Base-by-base conservation (phyloP, 2,888 invertebrate species). In the Nomada goodeniana region DNA sequence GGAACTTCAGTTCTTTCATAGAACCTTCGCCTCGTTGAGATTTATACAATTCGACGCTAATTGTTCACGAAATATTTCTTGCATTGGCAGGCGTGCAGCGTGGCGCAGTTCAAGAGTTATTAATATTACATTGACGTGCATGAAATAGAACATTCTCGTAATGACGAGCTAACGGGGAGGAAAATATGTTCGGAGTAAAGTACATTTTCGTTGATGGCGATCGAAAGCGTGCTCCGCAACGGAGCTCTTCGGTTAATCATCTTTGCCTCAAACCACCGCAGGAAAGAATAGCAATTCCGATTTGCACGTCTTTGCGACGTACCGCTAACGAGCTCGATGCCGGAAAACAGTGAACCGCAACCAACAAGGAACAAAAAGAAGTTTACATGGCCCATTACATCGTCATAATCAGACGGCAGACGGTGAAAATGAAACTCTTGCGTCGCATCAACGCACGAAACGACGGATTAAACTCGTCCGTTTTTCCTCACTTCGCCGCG, bases 371-470 rank as follows among this genome's bases (percentile, higher is more conserved):
- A 50, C 26, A 59, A 36, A 26, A 50, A 36, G 55, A 44, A 23
- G 26, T 57, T 44, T 53, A 26, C 44, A 20, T 53, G 36, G 26
- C 57, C 53, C 57, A 52, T 73, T 74, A 50, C 44, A 50, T 69
- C 73, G 44, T 64, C n/a, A 50, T 61, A 63, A 80, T 52, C n/a
- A 52, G 20, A 29, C 36, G 36, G 50, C 73, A 73, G 80, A 75
- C 50, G 65, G 44, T 18, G 65, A 61, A 75, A 71, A 81, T 65
- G 68, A 80, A 50, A 67, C 80, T 75, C 68, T 42, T 67, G 63
- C 67, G 60, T 65, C 44, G 57, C 61, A 64, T 65, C 44, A 59
- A 76, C 52, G 65, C 13, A 2, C 55, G 29, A 15, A 57, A 50
- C 26, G 65, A 53, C 65, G 7, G n/a, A 44, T 42, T 44, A 23